Evolutionary conservation across 2,113 vertebrate species (phyloP).

Genomic region (Hiodon tergisus): DNA sequence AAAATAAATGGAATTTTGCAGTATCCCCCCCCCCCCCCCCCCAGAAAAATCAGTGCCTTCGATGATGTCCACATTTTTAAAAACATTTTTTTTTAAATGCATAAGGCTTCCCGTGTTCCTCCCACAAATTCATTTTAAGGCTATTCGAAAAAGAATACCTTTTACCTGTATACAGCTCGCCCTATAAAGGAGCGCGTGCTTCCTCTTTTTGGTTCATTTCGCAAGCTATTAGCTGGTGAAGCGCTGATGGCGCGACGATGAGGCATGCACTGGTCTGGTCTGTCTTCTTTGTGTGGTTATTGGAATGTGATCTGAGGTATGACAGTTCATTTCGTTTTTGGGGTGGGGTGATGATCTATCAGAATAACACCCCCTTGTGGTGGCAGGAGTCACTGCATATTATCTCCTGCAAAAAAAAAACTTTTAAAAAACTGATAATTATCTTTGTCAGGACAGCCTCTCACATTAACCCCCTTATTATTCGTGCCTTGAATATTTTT

Average conservation of each 20-base stretch:
- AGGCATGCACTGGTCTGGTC: constrained; percentile 31
- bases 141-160: constrained; percentile 21
- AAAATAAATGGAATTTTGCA: background rate
- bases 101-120: constrained; percentile 31
- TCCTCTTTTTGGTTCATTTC: constrained; percentile 9
- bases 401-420: too few relatives aligned
- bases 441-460: too few relatives aligned
- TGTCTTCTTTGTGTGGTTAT: constrained; percentile 24
- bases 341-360: background rate
- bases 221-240: constrained; percentile 11
- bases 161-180: constrained; percentile 23
- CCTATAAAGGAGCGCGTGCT: constrained; percentile 29
- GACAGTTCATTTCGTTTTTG: background rate
- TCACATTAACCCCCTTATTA: background rate
- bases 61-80: constrained; percentile 21
- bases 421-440: too few relatives aligned
- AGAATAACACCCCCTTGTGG: constrained; percentile 57
- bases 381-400: constrained; percentile 43
- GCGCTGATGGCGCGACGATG: too few relatives aligned
- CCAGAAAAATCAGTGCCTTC: constrained; percentile 16
- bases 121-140: constrained; percentile 17
- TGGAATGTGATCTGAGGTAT: background rate
- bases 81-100: constrained; percentile 28
- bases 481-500: background rate
- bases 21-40: too few relatives aligned